Percentiles rank a stretch among this genome's conserved stretches.
phyloP scores from a whole-genome alignment of 2,888 invertebrate genomes.

The Archaeoteleia sp. region DNA sequence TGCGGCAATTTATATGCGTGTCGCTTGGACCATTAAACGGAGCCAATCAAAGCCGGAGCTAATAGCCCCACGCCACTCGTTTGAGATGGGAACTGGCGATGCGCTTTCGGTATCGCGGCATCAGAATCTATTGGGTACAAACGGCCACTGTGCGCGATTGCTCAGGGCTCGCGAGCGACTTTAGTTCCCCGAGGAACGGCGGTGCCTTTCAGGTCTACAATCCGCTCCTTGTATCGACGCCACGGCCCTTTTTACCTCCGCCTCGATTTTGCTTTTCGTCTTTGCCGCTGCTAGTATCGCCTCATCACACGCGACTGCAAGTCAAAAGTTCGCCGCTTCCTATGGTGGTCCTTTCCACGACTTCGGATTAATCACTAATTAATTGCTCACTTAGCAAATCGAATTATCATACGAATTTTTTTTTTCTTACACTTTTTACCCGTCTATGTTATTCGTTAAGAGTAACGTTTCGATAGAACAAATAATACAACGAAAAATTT shows the following conservation, averaged over 20 bases:
- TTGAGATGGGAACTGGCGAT: constrained; percentile 66
- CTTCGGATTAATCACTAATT: constrained; percentile 44
- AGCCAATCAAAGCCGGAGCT: constrained; percentile 73
- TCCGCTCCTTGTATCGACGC: constrained; percentile 74
- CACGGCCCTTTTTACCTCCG: constrained; percentile 57
- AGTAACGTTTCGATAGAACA: no score
- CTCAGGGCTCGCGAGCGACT: constrained; percentile 56
- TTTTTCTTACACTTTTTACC: background rate
- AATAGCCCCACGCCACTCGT: constrained; percentile 65
- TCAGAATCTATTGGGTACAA: constrained; percentile 72
- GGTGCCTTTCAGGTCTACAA: constrained; percentile 70
- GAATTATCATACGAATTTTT: constrained; percentile 14
- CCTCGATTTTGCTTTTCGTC: constrained; percentile 67
- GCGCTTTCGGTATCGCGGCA: constrained; percentile 66
- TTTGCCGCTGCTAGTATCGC: constrained; percentile 69
- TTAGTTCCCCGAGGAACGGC: constrained; percentile 53
- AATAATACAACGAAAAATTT: no score
- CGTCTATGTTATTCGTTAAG: no score
- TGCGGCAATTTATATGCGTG: constrained; percentile 73
- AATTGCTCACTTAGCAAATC: constrained; percentile 35
- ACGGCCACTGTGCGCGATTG: constrained; percentile 66
- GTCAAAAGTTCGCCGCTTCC: constrained; percentile 54
- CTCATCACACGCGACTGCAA: constrained; percentile 66
- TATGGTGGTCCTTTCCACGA: constrained; percentile 53
- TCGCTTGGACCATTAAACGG: constrained; percentile 72